A percentile compares a stretch with the other conserved stretches of the same genome.
These are phyloP conservation scores for Solenopsis invicta DNA, from an alignment of 1,140 invertebrate genomes.

Conservation along the genomic window DNA sequence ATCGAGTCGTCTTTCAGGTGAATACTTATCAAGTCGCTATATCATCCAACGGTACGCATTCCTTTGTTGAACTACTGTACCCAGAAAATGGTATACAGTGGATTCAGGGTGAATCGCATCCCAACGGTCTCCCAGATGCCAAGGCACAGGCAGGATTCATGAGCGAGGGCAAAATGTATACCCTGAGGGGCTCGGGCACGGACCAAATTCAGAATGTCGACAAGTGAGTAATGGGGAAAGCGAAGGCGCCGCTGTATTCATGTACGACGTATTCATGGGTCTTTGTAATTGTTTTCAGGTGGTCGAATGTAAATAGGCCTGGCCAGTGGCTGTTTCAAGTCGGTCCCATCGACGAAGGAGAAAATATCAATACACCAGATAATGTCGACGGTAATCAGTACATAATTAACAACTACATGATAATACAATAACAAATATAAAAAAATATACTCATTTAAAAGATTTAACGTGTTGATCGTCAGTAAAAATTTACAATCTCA, in stretches of 20 bases:
- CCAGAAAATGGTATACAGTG: slow-evolving; percentile 95
- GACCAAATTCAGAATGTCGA: slow-evolving; percentile 93
- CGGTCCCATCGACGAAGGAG: slow-evolving; percentile 89
- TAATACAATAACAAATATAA: not conserved
- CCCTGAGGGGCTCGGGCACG: slow-evolving; percentile 94
- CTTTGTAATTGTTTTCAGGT: slow-evolving; percentile 86
- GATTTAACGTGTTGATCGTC: too few relatives aligned
- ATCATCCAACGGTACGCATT: slow-evolving; percentile 93
- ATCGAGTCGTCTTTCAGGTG: slow-evolving; percentile 83
- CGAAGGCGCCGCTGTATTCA: slow-evolving; percentile 14
- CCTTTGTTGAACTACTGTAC: slow-evolving; percentile 95
- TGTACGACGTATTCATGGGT: slow-evolving; percentile 43
- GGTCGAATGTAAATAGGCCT: slow-evolving; percentile 93
- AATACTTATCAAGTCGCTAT: slow-evolving; percentile 95
- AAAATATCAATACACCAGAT: slow-evolving; percentile 91
- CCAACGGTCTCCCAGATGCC: slow-evolving; percentile 92
- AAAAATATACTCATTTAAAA: not conserved
- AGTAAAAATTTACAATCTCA: not conserved
- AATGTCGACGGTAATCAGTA: slow-evolving; percentile 83
- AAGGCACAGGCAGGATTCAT: slow-evolving; percentile 97
- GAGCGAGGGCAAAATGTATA: slow-evolving; percentile 91
- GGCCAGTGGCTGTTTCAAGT: slow-evolving; percentile 95
- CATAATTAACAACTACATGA: not conserved
- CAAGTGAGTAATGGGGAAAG: slow-evolving; percentile 87
- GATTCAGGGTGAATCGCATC: slow-evolving; percentile 92